Conservation (phyloP, 53 echinoderm and acorn worm species). For the Glandiceps talaboti region DNA sequence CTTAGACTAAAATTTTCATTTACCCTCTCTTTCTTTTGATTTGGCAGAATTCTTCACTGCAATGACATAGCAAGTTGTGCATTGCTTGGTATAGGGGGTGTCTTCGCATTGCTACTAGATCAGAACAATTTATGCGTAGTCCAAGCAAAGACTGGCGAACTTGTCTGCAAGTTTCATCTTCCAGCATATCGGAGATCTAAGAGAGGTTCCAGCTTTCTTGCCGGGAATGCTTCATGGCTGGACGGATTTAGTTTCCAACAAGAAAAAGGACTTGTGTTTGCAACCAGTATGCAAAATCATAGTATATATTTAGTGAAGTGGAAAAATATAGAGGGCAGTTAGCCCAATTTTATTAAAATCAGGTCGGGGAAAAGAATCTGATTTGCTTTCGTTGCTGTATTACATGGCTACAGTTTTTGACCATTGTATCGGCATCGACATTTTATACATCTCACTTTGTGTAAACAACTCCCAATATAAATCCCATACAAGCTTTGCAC, state of each 20-base stretch:
- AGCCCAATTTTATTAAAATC: too few relatives aligned
- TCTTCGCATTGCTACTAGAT: slow-evolving; percentile 69
- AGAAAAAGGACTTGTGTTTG: slow-evolving; percentile 81
- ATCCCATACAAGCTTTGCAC: too few relatives aligned
- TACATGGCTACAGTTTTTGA: too few relatives aligned
- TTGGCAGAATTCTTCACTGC: slow-evolving; percentile 37
- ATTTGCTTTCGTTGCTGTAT: too few relatives aligned
- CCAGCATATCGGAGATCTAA: slow-evolving; percentile 72
- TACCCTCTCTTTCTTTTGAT: slow-evolving; percentile 1
- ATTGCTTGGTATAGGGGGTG: slow-evolving; percentile 40
- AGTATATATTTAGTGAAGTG: slow-evolving; percentile 80
- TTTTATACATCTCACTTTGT: too few relatives aligned
- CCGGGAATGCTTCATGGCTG: slow-evolving; percentile 58
- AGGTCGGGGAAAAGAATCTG: too few relatives aligned
- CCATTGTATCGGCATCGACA: too few relatives aligned
- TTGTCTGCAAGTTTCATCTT: slow-evolving; percentile 61
- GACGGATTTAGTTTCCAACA: slow-evolving; percentile 48
- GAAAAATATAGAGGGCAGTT: slow-evolving; percentile 22
- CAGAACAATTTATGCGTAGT: slow-evolving; percentile 55
- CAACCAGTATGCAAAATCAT: slow-evolving; percentile 84
- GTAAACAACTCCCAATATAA: too few relatives aligned
- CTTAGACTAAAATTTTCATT: too few relatives aligned
- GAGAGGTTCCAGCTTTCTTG: slow-evolving; percentile 89
- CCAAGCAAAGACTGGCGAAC: slow-evolving; percentile 62
- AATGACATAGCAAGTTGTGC: slow-evolving; percentile 42